phyloP scores from a whole-genome alignment of 2,797 vertebrate species.

The Muraenolepis orangiensis region DNA sequence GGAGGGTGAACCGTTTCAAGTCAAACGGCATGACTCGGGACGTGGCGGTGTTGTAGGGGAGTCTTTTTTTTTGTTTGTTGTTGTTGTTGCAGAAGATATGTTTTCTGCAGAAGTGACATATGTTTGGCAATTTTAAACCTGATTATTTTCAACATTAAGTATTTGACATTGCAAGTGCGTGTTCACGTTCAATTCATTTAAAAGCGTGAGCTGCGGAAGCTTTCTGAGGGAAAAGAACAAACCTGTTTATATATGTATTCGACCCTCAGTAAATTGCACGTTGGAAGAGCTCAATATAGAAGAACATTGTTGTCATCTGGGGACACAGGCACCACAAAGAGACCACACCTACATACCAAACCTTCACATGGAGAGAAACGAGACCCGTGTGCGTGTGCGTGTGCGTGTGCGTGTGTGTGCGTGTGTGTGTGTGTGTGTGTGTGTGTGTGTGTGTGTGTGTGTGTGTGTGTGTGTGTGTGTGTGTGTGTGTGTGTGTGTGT shows the following conservation, averaged over 20 bases:
- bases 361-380: slow-evolving; percentile 33
- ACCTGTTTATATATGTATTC: neutral
- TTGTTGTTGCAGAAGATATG: neutral
- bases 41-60: neutral
- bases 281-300: neutral
- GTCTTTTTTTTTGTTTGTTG: too few relatives aligned
- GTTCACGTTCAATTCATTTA: neutral
- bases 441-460: too few relatives aligned
- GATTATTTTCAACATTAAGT: neutral
- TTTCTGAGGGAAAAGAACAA: neutral
- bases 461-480: too few relatives aligned
- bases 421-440: too few relatives aligned
- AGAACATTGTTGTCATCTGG: neutral
- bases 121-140: neutral
- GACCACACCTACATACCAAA: neutral
- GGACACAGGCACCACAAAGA: neutral
- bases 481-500: too few relatives aligned
- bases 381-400: slow-evolving; percentile 8
- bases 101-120: too few relatives aligned
- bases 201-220: neutral
- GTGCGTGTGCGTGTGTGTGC: neutral
- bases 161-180: neutral
- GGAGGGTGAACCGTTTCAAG: neutral
- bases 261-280: neutral
- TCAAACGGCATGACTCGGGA: neutral